A percentile compares a stretch with the other conserved stretches of the same genome.
phyloP scores from a whole-genome alignment of 2,797 vertebrate species.

The Sarcoramphus papa region DNA sequence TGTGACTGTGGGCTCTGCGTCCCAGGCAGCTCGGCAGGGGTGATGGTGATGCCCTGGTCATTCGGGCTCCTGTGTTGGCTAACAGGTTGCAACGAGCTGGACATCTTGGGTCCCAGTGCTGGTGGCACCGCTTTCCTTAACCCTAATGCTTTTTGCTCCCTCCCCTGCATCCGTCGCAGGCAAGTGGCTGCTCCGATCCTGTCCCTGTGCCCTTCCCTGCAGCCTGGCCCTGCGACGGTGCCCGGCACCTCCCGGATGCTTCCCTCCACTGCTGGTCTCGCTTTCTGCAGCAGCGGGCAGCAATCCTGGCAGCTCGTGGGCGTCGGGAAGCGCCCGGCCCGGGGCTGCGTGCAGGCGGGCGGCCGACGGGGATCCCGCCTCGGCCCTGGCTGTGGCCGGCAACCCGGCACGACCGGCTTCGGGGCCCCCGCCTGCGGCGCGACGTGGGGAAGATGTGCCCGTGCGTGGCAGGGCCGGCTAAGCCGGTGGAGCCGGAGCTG shows the following conservation, averaged over 20 bases:
- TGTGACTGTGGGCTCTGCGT: fast-evolving
- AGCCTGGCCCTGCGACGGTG: fast-evolving
- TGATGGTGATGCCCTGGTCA: background rate
- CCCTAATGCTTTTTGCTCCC: background rate
- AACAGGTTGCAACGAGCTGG: background rate
- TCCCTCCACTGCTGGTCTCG: background rate
- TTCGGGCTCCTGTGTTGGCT: background rate
- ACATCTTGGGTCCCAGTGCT: background rate
- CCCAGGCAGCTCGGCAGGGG: fast-evolving
- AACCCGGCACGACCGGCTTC: background rate
- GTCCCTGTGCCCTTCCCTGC: background rate
- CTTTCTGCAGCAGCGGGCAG: background rate
- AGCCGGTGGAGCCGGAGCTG: constrained; percentile 40
- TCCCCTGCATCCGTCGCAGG: background rate
- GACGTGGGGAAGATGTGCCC: background rate
- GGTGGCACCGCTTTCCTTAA: background rate
- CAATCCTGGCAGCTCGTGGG: background rate
- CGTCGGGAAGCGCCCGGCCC: background rate
- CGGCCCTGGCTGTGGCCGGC: background rate
- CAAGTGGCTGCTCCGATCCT: fast-evolving
- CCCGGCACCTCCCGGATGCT: background rate
- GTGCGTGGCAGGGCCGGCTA: background rate
- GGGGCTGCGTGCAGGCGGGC: background rate
- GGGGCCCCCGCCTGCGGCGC: background rate
- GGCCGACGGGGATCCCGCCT: background rate